Percentiles rank a stretch among this genome's conserved stretches.
Evolutionary conservation across 2,113 vertebrate genomes (phyloP).

Genomic region (Eulemur rufifrons): DNA sequence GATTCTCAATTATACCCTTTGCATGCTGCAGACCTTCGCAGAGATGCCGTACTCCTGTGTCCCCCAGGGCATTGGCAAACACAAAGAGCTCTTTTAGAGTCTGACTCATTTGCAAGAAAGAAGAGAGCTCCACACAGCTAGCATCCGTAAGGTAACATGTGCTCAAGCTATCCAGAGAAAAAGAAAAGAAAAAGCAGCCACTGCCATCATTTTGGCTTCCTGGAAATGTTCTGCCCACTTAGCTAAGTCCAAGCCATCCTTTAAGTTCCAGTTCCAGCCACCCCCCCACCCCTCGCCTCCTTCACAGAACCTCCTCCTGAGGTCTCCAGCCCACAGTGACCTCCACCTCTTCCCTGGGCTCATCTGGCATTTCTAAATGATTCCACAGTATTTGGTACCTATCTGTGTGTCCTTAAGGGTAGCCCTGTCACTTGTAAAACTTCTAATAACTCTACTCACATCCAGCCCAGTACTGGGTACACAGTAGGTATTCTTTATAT

Average conservation of each 20-base stretch:
- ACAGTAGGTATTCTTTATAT: background rate
- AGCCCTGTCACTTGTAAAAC: background rate
- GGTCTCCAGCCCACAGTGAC: background rate
- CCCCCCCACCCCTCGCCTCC: background rate
- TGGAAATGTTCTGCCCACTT: background rate
- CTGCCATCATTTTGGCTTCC: background rate
- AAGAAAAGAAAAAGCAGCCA: conserved; percentile 34
- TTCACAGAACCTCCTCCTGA: background rate
- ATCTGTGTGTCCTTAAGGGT: conserved; percentile 1
- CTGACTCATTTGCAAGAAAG: conserved; percentile 59
- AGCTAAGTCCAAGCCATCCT: background rate
- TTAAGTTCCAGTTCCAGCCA: background rate
- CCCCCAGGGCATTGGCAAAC: conserved; percentile 51
- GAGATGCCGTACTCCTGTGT: conserved; percentile 37
- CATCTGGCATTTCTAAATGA: conserved; percentile 28
- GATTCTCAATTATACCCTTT: conserved; percentile 15
- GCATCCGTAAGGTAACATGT: conserved; percentile 51
- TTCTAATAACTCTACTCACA: background rate
- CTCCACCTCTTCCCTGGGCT: background rate
- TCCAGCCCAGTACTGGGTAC: background rate
- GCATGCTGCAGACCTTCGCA: conserved; percentile 37
- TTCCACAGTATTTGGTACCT: background rate
- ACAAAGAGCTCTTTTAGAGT: conserved; percentile 60
- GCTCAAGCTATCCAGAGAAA: conserved; percentile 45
- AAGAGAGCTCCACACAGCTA: conserved; percentile 64